phyloP scores from a whole-genome alignment of 2,888 invertebrate species.

The Calameuta pallipes region DNA sequence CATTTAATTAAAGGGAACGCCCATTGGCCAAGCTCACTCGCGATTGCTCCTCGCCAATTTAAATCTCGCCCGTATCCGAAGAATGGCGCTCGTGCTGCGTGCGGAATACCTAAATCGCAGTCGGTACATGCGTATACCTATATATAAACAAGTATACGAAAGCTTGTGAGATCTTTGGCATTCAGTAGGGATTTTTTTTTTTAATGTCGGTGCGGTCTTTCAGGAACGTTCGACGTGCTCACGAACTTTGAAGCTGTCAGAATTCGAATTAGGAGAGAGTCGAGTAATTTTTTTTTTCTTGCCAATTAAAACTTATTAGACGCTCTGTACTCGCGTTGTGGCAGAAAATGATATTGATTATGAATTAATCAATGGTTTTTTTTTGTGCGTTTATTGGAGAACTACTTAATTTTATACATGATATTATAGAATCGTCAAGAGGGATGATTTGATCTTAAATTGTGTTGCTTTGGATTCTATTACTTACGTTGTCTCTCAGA shows the following conservation, averaged over 20 bases:
- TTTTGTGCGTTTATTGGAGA: not conserved
- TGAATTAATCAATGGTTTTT: not conserved
- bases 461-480: not conserved
- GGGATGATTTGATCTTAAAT: not conserved
- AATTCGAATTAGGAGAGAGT: not conserved
- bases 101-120: slow-evolving; percentile 55
- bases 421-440: not conserved
- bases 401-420: not conserved
- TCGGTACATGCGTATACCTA: slow-evolving; percentile 11
- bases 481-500: not conserved
- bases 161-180: slow-evolving; percentile 18
- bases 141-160: slow-evolving; percentile 22
- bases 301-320: not conserved
- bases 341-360: not conserved
- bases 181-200: slow-evolving; percentile 21
- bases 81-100: slow-evolving; percentile 41
- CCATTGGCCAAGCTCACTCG: slow-evolving; percentile 59
- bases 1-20: slow-evolving; percentile 66
- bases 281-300: not conserved
- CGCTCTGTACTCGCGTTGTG: not conserved
- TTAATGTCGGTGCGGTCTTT: slow-evolving; percentile 12
- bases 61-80: slow-evolving; percentile 48
- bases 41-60: slow-evolving; percentile 63
- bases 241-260: not conserved
- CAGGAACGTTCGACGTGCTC: not conserved